phyloP scores from a whole-genome alignment of 2,113 vertebrate species.

The Epinephelus moara region DNA sequence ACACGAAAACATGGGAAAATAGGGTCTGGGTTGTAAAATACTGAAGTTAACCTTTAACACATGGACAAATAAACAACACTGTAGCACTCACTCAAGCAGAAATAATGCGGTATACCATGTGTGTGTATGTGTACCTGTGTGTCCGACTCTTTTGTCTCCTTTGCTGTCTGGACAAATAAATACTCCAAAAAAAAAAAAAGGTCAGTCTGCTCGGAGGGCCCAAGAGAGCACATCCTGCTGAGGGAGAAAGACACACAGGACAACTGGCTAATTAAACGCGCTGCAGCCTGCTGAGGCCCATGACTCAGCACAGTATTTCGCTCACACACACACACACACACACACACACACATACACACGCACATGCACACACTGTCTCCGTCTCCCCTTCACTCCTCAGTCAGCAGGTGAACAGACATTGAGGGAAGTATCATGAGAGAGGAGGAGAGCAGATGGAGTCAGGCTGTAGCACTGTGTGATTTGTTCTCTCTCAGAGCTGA shows the following conservation, averaged over 20 bases:
- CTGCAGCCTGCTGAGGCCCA: slow-evolving; percentile 70
- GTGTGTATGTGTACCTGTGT: slow-evolving; percentile 1
- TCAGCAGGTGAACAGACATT: slow-evolving; percentile 49
- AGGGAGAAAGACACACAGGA: slow-evolving; percentile 67
- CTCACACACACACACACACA: background rate
- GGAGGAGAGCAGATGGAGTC: slow-evolving; percentile 41
- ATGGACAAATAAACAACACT: background rate
- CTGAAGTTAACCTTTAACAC: too few relatives aligned
- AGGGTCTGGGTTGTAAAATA: too few relatives aligned
- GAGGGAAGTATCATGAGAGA: slow-evolving; percentile 30
- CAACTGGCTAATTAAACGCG: slow-evolving; percentile 80
- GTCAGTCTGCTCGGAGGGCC: slow-evolving; percentile 40
- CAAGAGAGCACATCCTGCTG: slow-evolving; percentile 56
- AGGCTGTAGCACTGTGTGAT: slow-evolving; percentile 9
- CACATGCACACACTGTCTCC: background rate
- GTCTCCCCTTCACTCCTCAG: slow-evolving; percentile 4
- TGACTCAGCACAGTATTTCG: slow-evolving; percentile 75
- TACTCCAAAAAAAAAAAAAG: slow-evolving; percentile 9
- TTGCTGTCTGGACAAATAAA: slow-evolving; percentile 43
- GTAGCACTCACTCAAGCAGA: background rate
- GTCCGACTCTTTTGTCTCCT: slow-evolving; percentile 22
- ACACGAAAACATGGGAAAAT: too few relatives aligned
- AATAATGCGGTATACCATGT: background rate
- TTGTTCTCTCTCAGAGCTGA: slow-evolving; percentile 32
- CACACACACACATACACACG: slow-evolving; percentile 10